Evolutionary conservation across 2,888 invertebrate species (phyloP), one percentile per base, ranked within the genome.

Genomic region (Chorisops tibialis): DNA sequence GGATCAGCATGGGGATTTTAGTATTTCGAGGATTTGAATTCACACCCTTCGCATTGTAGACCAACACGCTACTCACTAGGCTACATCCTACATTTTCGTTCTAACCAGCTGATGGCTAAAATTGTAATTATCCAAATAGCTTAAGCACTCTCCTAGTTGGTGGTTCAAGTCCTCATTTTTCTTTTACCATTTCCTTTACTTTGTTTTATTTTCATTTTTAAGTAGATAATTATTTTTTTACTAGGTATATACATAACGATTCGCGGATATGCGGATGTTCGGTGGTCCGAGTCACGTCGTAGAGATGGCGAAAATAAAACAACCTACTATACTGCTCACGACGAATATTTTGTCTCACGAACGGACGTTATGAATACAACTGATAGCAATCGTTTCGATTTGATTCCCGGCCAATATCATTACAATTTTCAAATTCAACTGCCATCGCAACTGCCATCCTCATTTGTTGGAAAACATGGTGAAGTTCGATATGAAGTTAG

Each of bases 401-500:
- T 91, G 63, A 84, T 86, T 7, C 76, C 84, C 22, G 93, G 93
- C 0, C 74, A 73, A 64, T 77, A 90, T 71, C 82, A 81, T 2
- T 94, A 89, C 72, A 91, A 90, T 24, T 93, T 94, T 72, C 84
- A 85, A 19, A 88, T 87, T 69, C 81, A 84, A 3, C 71, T 77
- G 61, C 77, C 77, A 3, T 72, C 73, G 1, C 76, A 87, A 66
- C 79, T 91, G 54, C 92, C 92, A 12, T 89, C 90, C 0, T 90
- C 90, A 0, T 91, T 91, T 73, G 88, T 87, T 72, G 88, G 88
- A 3, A 80, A 85, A 69, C 80, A 80, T 77, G 91, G 93, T 0
- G 84, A 85, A 72, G 83, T 94, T 18, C 82, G 89, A 35, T 94
- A 93, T 72, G 87, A 85, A 12, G 83, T 91, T 7, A 87, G 87